These are phyloP conservation scores for Hipparchia sbordonii DNA, from an alignment of 2,888 invertebrate species.

Conservation along the genomic window DNA sequence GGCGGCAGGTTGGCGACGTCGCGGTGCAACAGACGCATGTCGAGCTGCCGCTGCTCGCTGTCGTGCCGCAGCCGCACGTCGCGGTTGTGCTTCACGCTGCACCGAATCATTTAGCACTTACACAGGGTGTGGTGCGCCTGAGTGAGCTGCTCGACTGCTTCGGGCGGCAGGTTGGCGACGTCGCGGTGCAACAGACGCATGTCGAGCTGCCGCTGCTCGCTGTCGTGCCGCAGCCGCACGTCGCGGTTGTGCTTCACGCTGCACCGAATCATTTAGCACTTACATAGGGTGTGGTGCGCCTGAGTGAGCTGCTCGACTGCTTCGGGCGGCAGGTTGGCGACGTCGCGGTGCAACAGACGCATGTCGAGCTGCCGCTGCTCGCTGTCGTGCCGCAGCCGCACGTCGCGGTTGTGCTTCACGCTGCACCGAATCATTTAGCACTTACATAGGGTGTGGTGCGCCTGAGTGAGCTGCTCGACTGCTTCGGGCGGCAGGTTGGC, in stretches of 20 bases:
- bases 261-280: no score
- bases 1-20: constrained; percentile 88
- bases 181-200: constrained; percentile 89
- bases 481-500: constrained; percentile 88
- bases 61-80: no score
- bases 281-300: constrained; percentile 89
- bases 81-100: no score
- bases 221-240: constrained; percentile 88
- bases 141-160: constrained; percentile 87
- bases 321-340: constrained; percentile 87
- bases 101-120: no score
- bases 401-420: constrained; percentile 89
- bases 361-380: constrained; percentile 89
- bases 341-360: constrained; percentile 88
- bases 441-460: constrained; percentile 89
- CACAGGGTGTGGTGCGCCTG: constrained; percentile 90
- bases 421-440: no score
- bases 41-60: no score
- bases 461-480: constrained; percentile 87
- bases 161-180: constrained; percentile 87
- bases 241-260: constrained; percentile 89
- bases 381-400: constrained; percentile 88
- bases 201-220: constrained; percentile 89
- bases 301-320: constrained; percentile 88
- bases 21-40: constrained; percentile 86